Percentiles rank a stretch among this genome's conserved stretches.
Evolutionary conservation across 1,140 invertebrate species (phyloP).

Genomic region (Lamellibrachia luymesi): DNA sequence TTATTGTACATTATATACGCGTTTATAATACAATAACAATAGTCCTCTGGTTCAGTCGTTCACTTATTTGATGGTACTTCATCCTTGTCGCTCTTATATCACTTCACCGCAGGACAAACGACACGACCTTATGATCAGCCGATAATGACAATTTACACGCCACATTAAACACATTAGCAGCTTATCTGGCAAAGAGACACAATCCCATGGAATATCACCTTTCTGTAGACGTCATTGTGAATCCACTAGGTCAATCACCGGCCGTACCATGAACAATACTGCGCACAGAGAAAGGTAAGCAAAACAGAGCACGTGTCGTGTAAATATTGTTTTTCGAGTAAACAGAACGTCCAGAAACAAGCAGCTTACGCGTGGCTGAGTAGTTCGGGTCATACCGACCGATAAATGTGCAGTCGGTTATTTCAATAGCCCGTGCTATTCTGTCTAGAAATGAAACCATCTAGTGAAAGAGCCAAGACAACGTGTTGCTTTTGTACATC

Average conservation of each 20-base stretch:
- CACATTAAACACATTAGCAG: background rate
- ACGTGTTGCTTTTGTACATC: background rate
- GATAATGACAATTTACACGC: background rate
- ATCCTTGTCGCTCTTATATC: background rate
- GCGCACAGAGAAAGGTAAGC: background rate
- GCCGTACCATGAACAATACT: background rate
- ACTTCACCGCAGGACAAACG: background rate
- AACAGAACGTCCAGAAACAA: background rate
- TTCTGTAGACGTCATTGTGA: background rate
- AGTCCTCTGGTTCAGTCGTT: background rate
- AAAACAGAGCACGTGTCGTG: background rate
- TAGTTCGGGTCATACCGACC: background rate
- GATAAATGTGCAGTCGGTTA: background rate
- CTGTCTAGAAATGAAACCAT: background rate
- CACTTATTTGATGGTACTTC: background rate
- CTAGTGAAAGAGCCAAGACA: background rate
- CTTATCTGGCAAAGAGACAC: background rate
- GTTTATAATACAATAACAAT: background rate
- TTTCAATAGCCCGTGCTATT: background rate
- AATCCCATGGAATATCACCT: background rate
- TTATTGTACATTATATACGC: background rate
- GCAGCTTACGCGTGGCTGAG: background rate
- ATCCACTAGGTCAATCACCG: background rate
- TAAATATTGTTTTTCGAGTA: background rate
- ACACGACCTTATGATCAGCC: background rate